Evolutionary conservation across 2,113 vertebrate species (phyloP), one percentile per base, ranked within the genome.

Genomic region (Amphiprion percula): DNA sequence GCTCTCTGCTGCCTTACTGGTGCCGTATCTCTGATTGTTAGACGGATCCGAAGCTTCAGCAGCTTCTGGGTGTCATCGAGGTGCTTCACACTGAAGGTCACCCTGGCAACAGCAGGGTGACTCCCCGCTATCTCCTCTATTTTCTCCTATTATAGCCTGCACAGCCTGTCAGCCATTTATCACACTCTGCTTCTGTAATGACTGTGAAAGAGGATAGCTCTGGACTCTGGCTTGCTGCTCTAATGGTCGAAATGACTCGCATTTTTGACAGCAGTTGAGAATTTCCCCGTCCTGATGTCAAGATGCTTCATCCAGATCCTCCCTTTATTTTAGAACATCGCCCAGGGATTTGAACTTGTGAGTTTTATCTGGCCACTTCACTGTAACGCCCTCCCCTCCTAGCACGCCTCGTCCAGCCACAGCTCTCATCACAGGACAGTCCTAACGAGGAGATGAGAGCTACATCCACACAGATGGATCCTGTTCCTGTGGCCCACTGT

Each of bases 391-490:
- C 63, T n/a, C 44, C 33, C 33, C 9, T 60, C 71, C 71, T 77
- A 56, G 46, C 78, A 59, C 59, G 59, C 79, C 60, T 78, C 70
- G 74, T 71, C 55, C 61, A 70, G 59, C 50, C 26, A 5, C 66
- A 90, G 76, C 90, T 93, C 87, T 93, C 90, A 91, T 83, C 91
- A 76, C 88, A 71, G 89, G 87, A 87, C 76, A 68, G 72, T 58
- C 76, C 72, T 91, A 91, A 94, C 70, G 93, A 93, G 90, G 89
- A 91, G 93, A 90, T 93, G 92, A 94, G 90, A 87, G 91, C 81
- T 76, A 91, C 91, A 91, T 92, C 91, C 91, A 91, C 86, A 82
- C 91, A 93, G 93, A 88, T 94, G 93, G 91, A 92, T 93, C 92
- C 91, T 89, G 61, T 93, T 90, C 86, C 88, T 66, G 74, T 74